Percentiles rank a stretch among this genome's conserved stretches.
Conservation (phyloP, 2,797 vertebrate species). For the Streptopelia turtur region DNA sequence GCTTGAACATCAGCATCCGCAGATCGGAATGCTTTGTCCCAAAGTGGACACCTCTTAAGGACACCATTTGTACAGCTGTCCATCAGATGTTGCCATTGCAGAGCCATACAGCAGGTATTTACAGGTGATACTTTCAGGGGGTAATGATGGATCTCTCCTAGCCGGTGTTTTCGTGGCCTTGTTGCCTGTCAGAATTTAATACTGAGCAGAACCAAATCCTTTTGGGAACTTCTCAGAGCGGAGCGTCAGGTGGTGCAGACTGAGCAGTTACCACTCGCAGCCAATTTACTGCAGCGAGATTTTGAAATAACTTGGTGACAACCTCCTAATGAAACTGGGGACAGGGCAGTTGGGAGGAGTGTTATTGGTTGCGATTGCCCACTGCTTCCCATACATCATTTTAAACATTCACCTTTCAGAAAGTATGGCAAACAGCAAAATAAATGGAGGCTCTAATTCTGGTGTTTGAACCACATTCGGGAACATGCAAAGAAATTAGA, state of each 20-base stretch:
- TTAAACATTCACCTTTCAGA: background rate
- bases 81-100: background rate
- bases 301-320: constrained; percentile 22
- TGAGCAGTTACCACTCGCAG: background rate
- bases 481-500: background rate
- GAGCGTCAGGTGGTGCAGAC: background rate
- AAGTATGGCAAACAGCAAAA: background rate
- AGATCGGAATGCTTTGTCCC: background rate
- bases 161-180: background rate
- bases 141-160: background rate
- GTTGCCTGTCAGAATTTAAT: background rate
- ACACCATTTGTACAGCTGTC: background rate
- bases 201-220: background rate
- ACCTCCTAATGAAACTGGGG: background rate
- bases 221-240: background rate
- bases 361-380: background rate
- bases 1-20: background rate
- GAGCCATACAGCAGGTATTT: background rate
- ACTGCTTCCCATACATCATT: background rate
- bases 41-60: background rate
- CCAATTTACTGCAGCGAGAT: background rate
- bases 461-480: background rate
- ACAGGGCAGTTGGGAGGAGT: background rate
- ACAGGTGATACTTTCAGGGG: background rate
- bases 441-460: background rate